Percentiles rank a stretch among this genome's conserved stretches.
phyloP scores from a whole-genome alignment of 2,797 vertebrate species.

The Neosilurus mollespiculum region DNA sequence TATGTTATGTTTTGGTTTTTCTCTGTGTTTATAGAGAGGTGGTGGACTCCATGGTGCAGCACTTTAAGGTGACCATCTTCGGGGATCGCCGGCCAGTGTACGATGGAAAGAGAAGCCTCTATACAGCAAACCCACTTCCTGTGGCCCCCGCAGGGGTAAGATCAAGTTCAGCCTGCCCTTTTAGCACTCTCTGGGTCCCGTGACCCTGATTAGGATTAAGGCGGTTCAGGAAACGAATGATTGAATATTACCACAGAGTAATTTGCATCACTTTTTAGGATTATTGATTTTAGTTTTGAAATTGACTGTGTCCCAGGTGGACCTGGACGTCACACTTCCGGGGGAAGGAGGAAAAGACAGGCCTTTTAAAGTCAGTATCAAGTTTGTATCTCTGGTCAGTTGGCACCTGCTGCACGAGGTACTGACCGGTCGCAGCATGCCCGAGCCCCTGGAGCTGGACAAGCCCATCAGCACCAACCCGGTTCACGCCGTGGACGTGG shows the following conservation, averaged over 20 bases:
- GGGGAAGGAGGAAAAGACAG: slow-evolving; percentile 99
- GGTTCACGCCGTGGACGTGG: slow-evolving; percentile 98
- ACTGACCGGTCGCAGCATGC: slow-evolving; percentile 92
- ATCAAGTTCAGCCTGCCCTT: not conserved
- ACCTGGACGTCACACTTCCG: slow-evolving; percentile 98
- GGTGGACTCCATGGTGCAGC: slow-evolving; percentile 92
- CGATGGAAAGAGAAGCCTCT: slow-evolving; percentile 90
- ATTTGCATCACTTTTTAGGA: not conserved
- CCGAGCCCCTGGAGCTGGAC: slow-evolving; percentile 96
- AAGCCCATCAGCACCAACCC: slow-evolving; percentile 99
- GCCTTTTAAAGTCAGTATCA: slow-evolving; percentile 96
- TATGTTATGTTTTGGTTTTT: no score
- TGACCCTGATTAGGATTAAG: no score
- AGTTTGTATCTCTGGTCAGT: slow-evolving; percentile 98
- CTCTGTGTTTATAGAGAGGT: slow-evolving; percentile 77
- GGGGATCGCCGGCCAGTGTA: slow-evolving; percentile 89
- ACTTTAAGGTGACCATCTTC: slow-evolving; percentile 93
- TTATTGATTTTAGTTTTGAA: not conserved
- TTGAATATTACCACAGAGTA: no score
- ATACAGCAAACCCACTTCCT: slow-evolving; percentile 88
- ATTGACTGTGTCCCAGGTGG: slow-evolving; percentile 77
- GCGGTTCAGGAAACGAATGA: no score
- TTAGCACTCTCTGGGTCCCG: not conserved
- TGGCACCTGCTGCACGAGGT: slow-evolving; percentile 99
- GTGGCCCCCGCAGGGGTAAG: slow-evolving; percentile 88